Percentiles rank a stretch among this genome's conserved stretches.
Conservation (phyloP, 2,113 vertebrate species). For the Synodontis membranacea region DNA sequence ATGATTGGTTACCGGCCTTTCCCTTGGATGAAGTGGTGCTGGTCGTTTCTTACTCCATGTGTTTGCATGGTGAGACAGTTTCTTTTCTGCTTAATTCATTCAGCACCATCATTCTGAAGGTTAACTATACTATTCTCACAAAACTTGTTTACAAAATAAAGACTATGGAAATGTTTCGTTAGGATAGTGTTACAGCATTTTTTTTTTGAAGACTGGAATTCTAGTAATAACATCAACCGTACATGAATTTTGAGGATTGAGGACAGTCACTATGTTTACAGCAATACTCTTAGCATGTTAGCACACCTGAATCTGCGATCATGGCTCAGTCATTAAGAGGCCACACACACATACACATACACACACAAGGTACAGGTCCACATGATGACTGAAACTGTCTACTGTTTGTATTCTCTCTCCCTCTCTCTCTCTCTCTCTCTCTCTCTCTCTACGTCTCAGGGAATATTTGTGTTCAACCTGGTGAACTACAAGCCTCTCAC, state of each 20-base stretch:
- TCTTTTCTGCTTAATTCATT: too few relatives aligned
- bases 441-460: conserved; percentile 59
- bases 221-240: neutral
- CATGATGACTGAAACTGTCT: too few relatives aligned
- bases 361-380: neutral
- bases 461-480: conserved; percentile 81
- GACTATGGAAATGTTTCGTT: neutral
- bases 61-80: conserved; percentile 76
- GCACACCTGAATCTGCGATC: neutral
- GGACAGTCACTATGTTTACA: neutral
- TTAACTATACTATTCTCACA: too few relatives aligned
- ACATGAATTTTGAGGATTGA: neutral
- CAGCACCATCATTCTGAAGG: too few relatives aligned
- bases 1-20: conserved; percentile 83
- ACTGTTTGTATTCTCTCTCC: neutral
- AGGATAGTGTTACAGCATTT: neutral
- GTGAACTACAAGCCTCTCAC: conserved; percentile 81
- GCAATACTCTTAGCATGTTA: neutral
- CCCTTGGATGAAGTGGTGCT: conserved; percentile 84
- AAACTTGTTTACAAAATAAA: neutral
- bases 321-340: neutral
- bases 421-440: neutral
- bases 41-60: conserved; percentile 79
- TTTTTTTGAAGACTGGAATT: neutral
- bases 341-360: too few relatives aligned